phyloP scores from a whole-genome alignment of 2,888 invertebrate species.

The Phorcus lineatus region DNA sequence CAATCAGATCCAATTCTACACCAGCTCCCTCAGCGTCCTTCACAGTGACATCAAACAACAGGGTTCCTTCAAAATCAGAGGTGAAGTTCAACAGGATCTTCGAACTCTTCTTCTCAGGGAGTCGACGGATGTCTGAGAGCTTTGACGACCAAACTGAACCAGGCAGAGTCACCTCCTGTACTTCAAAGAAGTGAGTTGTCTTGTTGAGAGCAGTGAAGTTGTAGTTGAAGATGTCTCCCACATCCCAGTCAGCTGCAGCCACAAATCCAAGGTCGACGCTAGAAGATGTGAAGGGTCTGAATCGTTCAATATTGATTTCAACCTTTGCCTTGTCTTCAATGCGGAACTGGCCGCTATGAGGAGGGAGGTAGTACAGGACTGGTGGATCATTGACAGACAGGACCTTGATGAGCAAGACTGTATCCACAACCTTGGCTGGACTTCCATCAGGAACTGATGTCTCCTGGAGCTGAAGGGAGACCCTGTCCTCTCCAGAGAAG shows the following conservation, averaged over 20 bases:
- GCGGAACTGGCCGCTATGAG: constrained; percentile 18
- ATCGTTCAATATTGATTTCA: constrained; percentile 1
- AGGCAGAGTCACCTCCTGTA: background rate
- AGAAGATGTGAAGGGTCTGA: constrained; percentile 19
- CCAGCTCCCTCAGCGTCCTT: background rate
- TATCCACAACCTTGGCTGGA: background rate
- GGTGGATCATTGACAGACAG: constrained; percentile 29
- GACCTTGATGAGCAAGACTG: background rate
- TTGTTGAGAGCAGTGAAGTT: background rate
- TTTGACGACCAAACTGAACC: background rate
- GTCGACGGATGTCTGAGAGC: background rate
- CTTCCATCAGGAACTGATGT: background rate
- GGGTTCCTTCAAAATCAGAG: background rate
- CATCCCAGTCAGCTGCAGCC: constrained; percentile 27
- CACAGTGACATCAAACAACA: background rate
- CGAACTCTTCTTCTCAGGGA: background rate
- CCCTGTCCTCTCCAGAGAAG: background rate
- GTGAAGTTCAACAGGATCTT: background rate
- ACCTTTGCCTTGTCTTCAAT: constrained; percentile 6
- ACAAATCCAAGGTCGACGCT: background rate
- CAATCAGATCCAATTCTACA: background rate
- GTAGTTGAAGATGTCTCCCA: constrained; percentile 17
- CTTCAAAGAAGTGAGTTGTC: background rate
- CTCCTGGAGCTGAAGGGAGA: constrained; percentile 21
- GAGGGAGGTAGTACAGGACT: constrained; percentile 23